These are phyloP conservation scores for Lampris megalopsis DNA, from an alignment of 2,113 vertebrate genomes.

Conservation along the genomic window DNA sequence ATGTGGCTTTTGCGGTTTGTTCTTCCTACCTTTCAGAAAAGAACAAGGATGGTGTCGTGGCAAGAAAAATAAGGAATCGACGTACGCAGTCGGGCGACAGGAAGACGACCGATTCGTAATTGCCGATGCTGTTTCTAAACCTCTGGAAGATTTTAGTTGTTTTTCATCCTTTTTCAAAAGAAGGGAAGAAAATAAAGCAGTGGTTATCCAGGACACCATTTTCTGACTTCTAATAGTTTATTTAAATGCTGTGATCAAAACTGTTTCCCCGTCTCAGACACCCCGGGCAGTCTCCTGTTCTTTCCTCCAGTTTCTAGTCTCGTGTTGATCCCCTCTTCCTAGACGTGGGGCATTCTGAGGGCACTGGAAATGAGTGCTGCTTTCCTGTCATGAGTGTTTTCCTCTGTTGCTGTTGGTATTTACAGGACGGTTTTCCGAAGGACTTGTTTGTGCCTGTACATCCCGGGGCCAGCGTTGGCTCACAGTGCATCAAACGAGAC, in stretches of 20 bases:
- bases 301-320: too few species aligned
- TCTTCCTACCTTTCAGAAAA: conserved; percentile 44
- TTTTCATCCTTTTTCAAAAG: conserved; percentile 65
- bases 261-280: too few species aligned
- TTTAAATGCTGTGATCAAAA: neutral
- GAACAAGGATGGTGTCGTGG: conserved; percentile 19
- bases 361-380: too few species aligned
- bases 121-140: conserved; percentile 50
- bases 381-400: too few species aligned
- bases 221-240: neutral
- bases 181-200: conserved; percentile 73
- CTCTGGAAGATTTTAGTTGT: conserved; percentile 57
- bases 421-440: too few species aligned
- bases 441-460: too few species aligned
- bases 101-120: conserved; percentile 1
- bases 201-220: neutral
- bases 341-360: too few species aligned
- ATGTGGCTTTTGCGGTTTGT: conserved; percentile 51
- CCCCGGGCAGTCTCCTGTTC: too few species aligned
- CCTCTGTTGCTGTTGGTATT: too few species aligned
- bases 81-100: conserved; percentile 41
- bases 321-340: too few species aligned
- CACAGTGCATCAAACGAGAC: too few species aligned
- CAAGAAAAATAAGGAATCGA: neutral
- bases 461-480: too few species aligned